Conservation (phyloP, 1,140 invertebrate genomes). For the Pectinophora gossypiella region DNA sequence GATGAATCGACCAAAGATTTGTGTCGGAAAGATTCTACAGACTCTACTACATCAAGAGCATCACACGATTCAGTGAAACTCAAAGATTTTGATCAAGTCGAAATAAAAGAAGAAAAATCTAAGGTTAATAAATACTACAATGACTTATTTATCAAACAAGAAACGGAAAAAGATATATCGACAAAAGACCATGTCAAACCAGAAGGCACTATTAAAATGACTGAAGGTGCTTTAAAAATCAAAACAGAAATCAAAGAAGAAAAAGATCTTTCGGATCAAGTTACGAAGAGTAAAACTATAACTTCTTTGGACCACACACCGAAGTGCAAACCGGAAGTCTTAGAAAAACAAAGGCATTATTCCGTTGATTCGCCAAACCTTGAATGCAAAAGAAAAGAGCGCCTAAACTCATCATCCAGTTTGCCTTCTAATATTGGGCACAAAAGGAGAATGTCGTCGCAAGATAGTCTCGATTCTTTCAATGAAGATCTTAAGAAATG, state of each 20-base stretch:
- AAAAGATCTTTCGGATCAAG: slow-evolving; percentile 32
- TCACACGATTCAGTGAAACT: slow-evolving; percentile 66
- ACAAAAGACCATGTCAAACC: not conserved
- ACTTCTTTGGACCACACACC: slow-evolving; percentile 25
- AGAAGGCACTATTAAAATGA: slow-evolving; percentile 34
- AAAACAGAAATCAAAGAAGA: slow-evolving; percentile 54
- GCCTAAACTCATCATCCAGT: slow-evolving; percentile 76
- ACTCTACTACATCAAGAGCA: slow-evolving; percentile 70
- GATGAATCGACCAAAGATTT: slow-evolving; percentile 66
- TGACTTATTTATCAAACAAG: slow-evolving; percentile 39
- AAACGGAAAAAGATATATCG: slow-evolving; percentile 39
- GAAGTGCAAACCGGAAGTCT: slow-evolving; percentile 44
- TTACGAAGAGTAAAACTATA: slow-evolving; percentile 38
- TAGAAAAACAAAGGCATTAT: slow-evolving; percentile 71
- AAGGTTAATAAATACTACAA: slow-evolving; percentile 31
- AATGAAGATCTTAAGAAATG: slow-evolving; percentile 84
- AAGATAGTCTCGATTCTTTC: slow-evolving; percentile 80
- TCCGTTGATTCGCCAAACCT: slow-evolving; percentile 68
- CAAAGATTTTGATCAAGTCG: slow-evolving; percentile 59
- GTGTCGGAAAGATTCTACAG: slow-evolving; percentile 70
- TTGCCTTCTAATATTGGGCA: slow-evolving; percentile 79
- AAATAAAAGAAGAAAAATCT: slow-evolving; percentile 61
- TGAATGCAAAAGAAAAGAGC: slow-evolving; percentile 74
- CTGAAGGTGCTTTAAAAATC: slow-evolving; percentile 27
- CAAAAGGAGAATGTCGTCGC: slow-evolving; percentile 86